Evolutionary conservation across 2,888 invertebrate genomes (phyloP).

Genomic region (Zhuqinia jingwanae): DNA sequence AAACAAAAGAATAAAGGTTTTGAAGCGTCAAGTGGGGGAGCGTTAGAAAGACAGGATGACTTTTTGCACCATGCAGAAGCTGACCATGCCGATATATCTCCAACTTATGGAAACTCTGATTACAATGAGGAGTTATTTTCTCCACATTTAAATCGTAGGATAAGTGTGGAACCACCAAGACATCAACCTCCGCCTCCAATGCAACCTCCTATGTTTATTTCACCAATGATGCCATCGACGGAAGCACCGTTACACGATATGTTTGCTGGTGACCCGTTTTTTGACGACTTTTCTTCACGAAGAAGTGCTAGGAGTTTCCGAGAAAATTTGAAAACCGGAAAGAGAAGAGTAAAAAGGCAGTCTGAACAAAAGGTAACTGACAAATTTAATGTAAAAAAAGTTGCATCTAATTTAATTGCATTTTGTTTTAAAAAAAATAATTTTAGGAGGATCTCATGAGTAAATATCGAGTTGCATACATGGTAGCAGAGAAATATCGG

Average conservation of each 20-base stretch:
- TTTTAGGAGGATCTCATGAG: conserved; percentile 53
- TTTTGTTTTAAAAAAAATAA: too few species aligned
- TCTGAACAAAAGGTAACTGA: not conserved
- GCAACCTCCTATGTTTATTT: not conserved
- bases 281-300: conserved; percentile 48
- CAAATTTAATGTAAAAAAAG: too few species aligned
- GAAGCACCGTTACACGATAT: conserved; percentile 52
- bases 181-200: conserved; percentile 39
- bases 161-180: conserved; percentile 9
- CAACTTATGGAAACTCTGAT: not conserved
- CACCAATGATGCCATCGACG: not conserved
- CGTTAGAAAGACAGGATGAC: not conserved
- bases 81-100: not conserved
- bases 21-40: too few species aligned
- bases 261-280: conserved; percentile 71
- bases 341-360: conserved; percentile 9
- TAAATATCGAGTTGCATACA: conserved; percentile 57
- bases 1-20: not conserved
- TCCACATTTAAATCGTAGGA: conserved; percentile 23
- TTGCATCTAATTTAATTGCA: too few species aligned
- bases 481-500: conserved; percentile 66
- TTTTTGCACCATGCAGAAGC: not conserved
- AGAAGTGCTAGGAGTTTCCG: not conserved
- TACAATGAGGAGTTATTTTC: not conserved
- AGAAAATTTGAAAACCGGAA: not conserved